These are phyloP conservation scores for Gortyna flavago DNA, from an alignment of 2,888 invertebrate genomes.

Conservation along the genomic window DNA sequence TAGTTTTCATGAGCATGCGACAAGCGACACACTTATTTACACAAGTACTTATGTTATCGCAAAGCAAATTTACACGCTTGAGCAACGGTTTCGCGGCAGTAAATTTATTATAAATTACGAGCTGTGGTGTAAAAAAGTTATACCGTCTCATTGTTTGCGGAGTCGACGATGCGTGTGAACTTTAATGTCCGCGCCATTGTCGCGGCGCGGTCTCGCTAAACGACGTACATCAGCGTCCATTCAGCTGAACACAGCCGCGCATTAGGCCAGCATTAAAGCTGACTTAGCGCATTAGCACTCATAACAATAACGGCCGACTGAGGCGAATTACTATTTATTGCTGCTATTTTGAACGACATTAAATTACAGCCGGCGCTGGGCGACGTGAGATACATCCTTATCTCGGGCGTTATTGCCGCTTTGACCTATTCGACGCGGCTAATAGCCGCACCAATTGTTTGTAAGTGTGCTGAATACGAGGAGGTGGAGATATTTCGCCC, in stretches of 20 bases:
- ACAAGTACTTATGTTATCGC: slow-evolving; percentile 76
- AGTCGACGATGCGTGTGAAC: slow-evolving; percentile 82
- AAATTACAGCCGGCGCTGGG: slow-evolving; percentile 68
- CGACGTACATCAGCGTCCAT: slow-evolving; percentile 74
- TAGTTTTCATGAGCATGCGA: slow-evolving; percentile 58
- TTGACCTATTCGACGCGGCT: slow-evolving; percentile 74
- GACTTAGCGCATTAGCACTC: slow-evolving; percentile 78
- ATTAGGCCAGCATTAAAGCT: slow-evolving; percentile 78
- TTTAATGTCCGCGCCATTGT: slow-evolving; percentile 72
- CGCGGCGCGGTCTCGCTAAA: slow-evolving; percentile 68
- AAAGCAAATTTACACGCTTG: slow-evolving; percentile 78
- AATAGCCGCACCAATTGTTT: slow-evolving; percentile 72
- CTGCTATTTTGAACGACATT: slow-evolving; percentile 78
- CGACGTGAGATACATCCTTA: slow-evolving; percentile 70
- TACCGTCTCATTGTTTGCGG: slow-evolving; percentile 76
- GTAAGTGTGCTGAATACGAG: slow-evolving; percentile 55
- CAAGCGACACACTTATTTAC: slow-evolving; percentile 74
- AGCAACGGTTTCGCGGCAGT: slow-evolving; percentile 71
- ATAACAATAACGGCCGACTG: slow-evolving; percentile 77
- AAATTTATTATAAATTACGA: slow-evolving; percentile 79
- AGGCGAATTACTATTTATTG: slow-evolving; percentile 81
- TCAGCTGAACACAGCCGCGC: slow-evolving; percentile 69
- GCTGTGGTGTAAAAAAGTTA: slow-evolving; percentile 74
- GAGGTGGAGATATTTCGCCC: slow-evolving; percentile 49
- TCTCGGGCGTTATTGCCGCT: slow-evolving; percentile 71